Percentiles rank a stretch among this genome's conserved stretches.
phyloP scores from a whole-genome alignment of 2,113 vertebrate genomes.

The Hyperopisus bebe region DNA sequence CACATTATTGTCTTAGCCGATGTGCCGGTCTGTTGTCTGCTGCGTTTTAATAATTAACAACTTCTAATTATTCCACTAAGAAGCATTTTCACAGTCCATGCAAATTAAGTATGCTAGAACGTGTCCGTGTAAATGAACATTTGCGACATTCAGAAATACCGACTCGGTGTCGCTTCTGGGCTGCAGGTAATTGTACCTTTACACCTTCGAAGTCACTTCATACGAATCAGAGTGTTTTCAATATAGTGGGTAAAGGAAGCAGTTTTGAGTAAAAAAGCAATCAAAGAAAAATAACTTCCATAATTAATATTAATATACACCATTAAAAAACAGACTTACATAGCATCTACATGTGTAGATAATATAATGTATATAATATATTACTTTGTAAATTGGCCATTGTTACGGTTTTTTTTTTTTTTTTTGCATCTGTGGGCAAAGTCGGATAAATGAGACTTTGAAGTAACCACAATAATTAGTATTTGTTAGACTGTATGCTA shows the following conservation, averaged over 20 bases:
- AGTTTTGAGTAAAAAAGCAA: background rate
- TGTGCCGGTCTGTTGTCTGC: constrained; percentile 58
- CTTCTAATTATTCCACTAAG: background rate
- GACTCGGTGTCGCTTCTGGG: background rate
- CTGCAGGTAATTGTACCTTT: background rate
- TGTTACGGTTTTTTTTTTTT: background rate
- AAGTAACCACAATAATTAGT: background rate
- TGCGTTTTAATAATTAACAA: constrained; percentile 36
- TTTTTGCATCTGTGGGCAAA: background rate
- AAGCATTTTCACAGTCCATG: background rate
- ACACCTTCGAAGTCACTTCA: background rate
- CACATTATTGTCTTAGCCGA: constrained; percentile 55
- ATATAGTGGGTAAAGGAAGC: background rate
- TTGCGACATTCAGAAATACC: constrained; percentile 30
- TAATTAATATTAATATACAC: background rate
- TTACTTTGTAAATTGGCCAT: background rate
- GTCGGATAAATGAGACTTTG: background rate
- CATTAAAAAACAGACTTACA: background rate
- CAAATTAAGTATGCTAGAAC: background rate
- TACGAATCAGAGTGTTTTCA: background rate
- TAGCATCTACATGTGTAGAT: background rate
- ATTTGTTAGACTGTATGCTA: background rate
- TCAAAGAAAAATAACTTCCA: background rate
- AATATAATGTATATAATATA: background rate
- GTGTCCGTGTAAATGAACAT: constrained; percentile 30